Percentiles rank a stretch among this genome's conserved stretches.
These are phyloP conservation scores for Argyra leucocephala DNA, from an alignment of 2,888 invertebrate species.

Conservation along the genomic window DNA sequence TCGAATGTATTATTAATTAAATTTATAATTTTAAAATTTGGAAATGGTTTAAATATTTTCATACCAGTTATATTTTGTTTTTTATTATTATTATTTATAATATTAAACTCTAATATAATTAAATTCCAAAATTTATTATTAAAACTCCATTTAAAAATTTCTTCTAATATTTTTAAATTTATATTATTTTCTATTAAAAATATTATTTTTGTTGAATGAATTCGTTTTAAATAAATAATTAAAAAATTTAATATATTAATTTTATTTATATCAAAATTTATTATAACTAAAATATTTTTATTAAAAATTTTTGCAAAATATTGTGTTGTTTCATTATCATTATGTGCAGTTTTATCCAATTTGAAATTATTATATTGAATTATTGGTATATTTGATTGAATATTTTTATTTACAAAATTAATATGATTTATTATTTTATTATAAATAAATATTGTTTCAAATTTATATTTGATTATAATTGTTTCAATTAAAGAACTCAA, in stretches of 20 bases:
- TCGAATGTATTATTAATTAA: not conserved
- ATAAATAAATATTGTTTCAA: not conserved
- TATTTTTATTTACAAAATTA: not conserved
- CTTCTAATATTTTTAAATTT: not conserved
- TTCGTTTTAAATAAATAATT: not conserved
- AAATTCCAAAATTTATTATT: not conserved
- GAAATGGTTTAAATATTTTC: not conserved
- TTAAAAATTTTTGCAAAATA: not conserved
- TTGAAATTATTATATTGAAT: not conserved
- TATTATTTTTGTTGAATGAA: not conserved
- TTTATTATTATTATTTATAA: too few species aligned
- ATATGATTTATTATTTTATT: not conserved
- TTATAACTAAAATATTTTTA: not conserved
- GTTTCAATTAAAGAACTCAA: not conserved
- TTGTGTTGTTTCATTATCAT: too few species aligned
- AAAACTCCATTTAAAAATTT: not conserved
- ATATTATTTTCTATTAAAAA: not conserved
- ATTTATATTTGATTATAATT: not conserved
- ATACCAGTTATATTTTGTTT: not conserved
- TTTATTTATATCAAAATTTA: not conserved
- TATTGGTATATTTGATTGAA: not conserved
- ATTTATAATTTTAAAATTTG: not conserved
- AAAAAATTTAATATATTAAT: not conserved
- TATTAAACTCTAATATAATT: not conserved
- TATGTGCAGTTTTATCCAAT: not conserved